phyloP scores from a whole-genome alignment of 2,888 invertebrate species.

The Ceratothoa steindachneri region DNA sequence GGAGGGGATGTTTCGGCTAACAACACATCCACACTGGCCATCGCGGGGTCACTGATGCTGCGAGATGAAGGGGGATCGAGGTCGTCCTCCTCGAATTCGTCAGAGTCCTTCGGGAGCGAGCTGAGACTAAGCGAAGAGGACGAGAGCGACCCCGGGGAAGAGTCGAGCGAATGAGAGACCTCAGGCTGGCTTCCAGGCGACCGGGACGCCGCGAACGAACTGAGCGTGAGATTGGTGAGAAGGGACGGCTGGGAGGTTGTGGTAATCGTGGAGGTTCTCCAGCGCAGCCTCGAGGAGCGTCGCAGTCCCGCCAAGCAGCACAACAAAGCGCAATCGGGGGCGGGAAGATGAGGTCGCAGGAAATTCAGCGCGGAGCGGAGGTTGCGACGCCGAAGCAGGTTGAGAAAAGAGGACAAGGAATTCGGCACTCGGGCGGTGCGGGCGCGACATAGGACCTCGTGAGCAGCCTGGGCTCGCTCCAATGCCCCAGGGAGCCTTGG shows the following conservation, averaged over 20 bases:
- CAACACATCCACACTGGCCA: background rate
- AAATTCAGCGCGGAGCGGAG: background rate
- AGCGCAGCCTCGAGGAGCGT: too few species aligned
- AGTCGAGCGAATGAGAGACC: background rate
- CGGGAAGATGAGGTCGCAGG: slow-evolving; percentile 1
- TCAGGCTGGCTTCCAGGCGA: background rate
- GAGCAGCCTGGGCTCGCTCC: background rate
- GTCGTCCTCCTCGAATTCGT: background rate
- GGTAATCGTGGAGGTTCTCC: background rate
- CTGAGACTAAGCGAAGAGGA: background rate
- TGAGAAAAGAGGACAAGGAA: background rate
- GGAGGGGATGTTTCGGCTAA: background rate
- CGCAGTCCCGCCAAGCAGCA: background rate
- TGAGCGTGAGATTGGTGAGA: background rate
- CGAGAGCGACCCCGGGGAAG: background rate
- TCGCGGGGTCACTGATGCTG: background rate
- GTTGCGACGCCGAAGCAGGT: background rate
- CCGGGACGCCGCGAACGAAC: background rate
- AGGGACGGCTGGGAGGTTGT: background rate
- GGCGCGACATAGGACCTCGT: background rate
- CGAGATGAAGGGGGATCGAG: background rate
- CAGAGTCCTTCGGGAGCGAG: background rate
- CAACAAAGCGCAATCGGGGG: slow-evolving; percentile 6
- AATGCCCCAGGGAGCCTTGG: too few species aligned
- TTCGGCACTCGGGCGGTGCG: background rate